These are phyloP conservation scores for Excalfactoria chinensis DNA, from an alignment of 2,113 vertebrate species.

Conservation along the genomic window DNA sequence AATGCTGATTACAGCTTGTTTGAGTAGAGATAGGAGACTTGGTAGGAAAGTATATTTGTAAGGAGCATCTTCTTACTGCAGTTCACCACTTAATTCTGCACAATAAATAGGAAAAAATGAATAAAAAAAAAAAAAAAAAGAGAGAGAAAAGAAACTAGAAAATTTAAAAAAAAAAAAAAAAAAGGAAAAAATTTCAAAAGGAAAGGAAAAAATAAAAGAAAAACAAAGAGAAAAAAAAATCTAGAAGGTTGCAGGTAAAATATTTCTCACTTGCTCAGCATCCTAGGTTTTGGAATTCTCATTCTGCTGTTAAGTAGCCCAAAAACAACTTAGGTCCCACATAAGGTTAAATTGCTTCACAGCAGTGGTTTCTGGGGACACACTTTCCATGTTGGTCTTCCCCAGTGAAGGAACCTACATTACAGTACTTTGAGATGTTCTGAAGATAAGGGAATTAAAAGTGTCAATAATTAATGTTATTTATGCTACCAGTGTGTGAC, in stretches of 20 bases:
- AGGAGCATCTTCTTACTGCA: neutral
- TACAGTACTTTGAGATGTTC: neutral
- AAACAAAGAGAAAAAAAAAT: neutral
- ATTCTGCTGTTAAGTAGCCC: neutral
- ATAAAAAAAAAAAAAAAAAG: neutral
- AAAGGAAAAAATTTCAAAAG: no score
- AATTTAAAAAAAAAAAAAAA: no score
- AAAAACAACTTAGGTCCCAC: neutral
- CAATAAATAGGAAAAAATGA: neutral
- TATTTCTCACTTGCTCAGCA: neutral
- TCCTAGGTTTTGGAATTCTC: neutral
- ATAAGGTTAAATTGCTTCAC: neutral
- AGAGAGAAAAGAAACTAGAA: no score
- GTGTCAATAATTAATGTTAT: neutral
- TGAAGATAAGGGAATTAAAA: neutral
- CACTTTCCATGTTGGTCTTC: neutral
- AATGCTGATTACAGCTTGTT: neutral
- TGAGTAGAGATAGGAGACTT: neutral
- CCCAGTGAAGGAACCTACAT: neutral
- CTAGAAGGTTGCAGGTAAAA: neutral
- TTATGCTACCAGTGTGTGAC: neutral
- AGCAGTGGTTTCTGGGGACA: neutral
- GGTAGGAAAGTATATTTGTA: neutral
- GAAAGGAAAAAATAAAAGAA: neutral
- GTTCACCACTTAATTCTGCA: neutral